Evolutionary conservation across 2,113 vertebrate genomes (phyloP).

Genomic region (Paraplagusia blochii): DNA sequence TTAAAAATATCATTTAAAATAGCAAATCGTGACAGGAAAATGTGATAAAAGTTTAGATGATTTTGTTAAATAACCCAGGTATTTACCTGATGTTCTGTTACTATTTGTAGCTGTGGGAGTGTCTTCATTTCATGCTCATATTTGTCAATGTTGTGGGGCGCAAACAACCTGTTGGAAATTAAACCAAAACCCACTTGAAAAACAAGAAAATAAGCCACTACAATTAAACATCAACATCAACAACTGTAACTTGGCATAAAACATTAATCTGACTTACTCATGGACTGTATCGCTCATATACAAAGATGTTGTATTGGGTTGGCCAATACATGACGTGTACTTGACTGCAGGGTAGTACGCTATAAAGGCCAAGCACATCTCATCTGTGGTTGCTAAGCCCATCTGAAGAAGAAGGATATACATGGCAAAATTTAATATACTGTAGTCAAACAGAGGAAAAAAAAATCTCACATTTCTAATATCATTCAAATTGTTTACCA

Average conservation of each 20-base stretch:
- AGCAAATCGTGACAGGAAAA: not conserved
- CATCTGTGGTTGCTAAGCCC: constrained; percentile 74
- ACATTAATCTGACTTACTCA: constrained; percentile 32
- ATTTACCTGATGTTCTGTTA: constrained; percentile 41
- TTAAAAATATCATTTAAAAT: not conserved
- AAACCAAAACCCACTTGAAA: not conserved
- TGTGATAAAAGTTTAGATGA: not conserved
- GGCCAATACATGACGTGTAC: constrained; percentile 72
- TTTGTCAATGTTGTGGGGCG: constrained; percentile 11
- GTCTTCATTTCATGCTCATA: constrained; percentile 58
- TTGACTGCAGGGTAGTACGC: constrained; percentile 78
- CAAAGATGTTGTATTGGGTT: constrained; percentile 52
- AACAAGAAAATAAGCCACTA: not conserved
- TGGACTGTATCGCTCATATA: constrained; percentile 3
- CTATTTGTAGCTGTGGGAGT: constrained; percentile 24
- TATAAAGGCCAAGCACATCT: constrained; percentile 84
- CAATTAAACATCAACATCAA: too few relatives aligned
- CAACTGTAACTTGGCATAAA: too few relatives aligned
- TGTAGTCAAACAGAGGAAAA: too few relatives aligned
- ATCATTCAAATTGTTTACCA: too few relatives aligned
- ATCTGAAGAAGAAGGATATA: constrained; percentile 67
- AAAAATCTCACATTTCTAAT: too few relatives aligned
- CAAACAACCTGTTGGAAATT: constrained; percentile 25
- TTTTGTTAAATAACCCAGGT: not conserved
- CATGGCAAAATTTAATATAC: too few relatives aligned